Evolutionary conservation across 2,888 invertebrate species (phyloP).

Genomic region (Entomobrya proxima): DNA sequence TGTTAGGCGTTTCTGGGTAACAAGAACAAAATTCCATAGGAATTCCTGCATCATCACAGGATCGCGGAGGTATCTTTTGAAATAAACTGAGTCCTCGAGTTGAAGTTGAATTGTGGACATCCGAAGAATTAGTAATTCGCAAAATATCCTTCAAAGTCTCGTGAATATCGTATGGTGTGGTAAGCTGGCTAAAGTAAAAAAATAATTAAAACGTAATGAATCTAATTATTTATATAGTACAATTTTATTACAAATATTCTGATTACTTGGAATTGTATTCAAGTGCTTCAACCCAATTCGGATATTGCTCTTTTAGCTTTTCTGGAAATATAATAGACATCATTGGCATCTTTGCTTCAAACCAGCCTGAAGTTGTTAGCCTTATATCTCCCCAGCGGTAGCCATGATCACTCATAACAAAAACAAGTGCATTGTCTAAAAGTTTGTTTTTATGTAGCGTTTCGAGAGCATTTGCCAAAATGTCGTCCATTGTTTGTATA

Average conservation of each 20-base stretch:
- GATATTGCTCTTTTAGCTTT: background rate
- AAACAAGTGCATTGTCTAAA: constrained; percentile 82
- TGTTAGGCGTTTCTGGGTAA: constrained; percentile 51
- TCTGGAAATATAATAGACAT: constrained; percentile 68
- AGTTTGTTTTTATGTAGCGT: constrained; percentile 80
- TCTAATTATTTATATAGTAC: too few species aligned
- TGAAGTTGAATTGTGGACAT: too few species aligned
- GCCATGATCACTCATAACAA: constrained; percentile 87
- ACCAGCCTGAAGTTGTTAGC: constrained; percentile 84
- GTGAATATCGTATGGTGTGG: constrained; percentile 70
- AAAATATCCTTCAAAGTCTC: constrained; percentile 61
- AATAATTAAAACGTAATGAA: too few species aligned
- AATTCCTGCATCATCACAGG: constrained; percentile 67
- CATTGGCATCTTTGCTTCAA: constrained; percentile 78
- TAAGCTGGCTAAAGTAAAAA: constrained; percentile 62
- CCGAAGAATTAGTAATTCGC: too few species aligned
- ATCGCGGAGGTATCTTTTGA: constrained; percentile 52
- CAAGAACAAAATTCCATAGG: constrained; percentile 67
- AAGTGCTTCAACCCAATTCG: constrained; percentile 56
- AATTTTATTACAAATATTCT: background rate
- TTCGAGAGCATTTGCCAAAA: constrained; percentile 43
- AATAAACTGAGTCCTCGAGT: constrained; percentile 62
- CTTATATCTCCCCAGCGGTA: constrained; percentile 85
- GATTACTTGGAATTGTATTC: constrained; percentile 67
- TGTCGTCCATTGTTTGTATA: constrained; percentile 44